Conservation (phyloP, 2,113 vertebrate genomes). For the Prionailurus viverrinus region DNA sequence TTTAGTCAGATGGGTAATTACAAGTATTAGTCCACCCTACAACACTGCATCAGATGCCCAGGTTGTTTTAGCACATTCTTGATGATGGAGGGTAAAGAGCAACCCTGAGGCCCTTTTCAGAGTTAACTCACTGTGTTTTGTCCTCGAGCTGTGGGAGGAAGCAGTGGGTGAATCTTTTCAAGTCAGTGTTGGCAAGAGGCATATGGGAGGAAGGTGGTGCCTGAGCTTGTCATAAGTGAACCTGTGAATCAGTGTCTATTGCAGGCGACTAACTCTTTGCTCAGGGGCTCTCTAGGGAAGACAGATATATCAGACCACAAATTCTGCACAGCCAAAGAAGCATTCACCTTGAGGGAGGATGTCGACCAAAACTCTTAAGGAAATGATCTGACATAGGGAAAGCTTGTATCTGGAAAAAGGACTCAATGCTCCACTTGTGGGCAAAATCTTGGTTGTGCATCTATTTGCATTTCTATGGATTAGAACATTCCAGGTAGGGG, state of each 20-base stretch:
- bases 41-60: neutral
- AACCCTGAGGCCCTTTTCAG: neutral
- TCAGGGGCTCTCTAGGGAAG: neutral
- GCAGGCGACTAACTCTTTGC: neutral
- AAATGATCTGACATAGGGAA: neutral
- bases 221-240: neutral
- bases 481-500: neutral
- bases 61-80: neutral
- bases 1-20: no score
- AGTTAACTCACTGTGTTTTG: neutral
- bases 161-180: neutral
- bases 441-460: neutral
- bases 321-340: neutral
- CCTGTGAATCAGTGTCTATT: neutral
- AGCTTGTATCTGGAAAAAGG: neutral
- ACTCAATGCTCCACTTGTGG: neutral
- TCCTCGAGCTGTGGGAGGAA: neutral
- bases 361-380: neutral
- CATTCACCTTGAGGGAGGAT: neutral
- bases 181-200: neutral
- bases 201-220: neutral
- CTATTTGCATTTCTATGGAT: neutral
- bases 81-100: neutral
- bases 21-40: neutral
- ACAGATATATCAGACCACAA: neutral